Conservation (phyloP, 2,888 invertebrate species). For the Amphipyra tragopoginis region DNA sequence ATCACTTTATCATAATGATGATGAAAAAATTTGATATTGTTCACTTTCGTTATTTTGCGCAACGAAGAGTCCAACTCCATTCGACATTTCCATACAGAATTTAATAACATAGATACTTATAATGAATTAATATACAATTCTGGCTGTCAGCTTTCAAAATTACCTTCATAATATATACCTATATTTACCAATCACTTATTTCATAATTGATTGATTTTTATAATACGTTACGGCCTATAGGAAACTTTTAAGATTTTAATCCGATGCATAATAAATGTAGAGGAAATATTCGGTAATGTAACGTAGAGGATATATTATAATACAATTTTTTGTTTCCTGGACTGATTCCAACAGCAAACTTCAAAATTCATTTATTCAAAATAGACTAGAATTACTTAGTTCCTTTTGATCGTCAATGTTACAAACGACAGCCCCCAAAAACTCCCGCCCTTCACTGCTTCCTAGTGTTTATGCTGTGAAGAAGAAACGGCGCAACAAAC, state of each 20-base stretch:
- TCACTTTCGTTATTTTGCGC: conserved; percentile 51
- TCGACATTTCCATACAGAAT: conserved; percentile 46
- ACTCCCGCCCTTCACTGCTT: no score
- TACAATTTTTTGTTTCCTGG: no score
- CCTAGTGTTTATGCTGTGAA: no score
- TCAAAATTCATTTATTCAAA: no score
- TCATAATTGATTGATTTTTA: background rate
- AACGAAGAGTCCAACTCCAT: conserved; percentile 57
- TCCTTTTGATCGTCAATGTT: no score
- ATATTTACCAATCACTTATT: conserved; percentile 41
- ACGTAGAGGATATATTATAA: no score
- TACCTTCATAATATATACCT: conserved; percentile 12
- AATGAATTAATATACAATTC: conserved; percentile 60
- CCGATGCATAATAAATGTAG: no score
- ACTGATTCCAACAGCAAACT: no score
- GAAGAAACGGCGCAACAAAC: no score
- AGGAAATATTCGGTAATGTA: no score
- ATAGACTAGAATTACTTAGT: no score
- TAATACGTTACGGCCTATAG: conserved; percentile 30
- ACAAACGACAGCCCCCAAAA: no score
- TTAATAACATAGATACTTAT: conserved; percentile 51
- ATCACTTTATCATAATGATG: background rate
- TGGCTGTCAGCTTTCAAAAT: conserved; percentile 59
- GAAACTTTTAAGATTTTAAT: conserved; percentile 7
- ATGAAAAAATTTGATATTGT: conserved; percentile 3